These are phyloP conservation scores for Pachydiplax longipennis DNA, from an alignment of 2,888 invertebrate species.

Conservation along the genomic window DNA sequence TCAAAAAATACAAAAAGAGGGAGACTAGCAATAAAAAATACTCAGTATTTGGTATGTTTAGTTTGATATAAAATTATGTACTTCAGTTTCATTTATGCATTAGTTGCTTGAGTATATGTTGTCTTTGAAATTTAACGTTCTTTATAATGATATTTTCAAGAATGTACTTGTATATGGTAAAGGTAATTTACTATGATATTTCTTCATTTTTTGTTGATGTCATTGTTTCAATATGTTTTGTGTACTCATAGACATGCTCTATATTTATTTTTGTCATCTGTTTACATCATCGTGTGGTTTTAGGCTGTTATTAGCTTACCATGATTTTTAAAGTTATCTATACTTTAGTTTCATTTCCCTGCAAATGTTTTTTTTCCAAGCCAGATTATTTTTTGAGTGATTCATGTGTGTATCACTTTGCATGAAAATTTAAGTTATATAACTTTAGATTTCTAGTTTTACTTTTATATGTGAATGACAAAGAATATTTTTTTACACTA, in stretches of 20 bases:
- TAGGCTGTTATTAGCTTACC: not conserved
- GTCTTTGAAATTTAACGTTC: too few species aligned
- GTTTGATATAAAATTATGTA: not conserved
- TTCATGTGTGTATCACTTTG: not conserved
- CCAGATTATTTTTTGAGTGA: not conserved
- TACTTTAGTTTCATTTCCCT: not conserved
- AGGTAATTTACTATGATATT: too few species aligned
- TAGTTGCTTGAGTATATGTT: not conserved
- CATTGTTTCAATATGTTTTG: too few species aligned
- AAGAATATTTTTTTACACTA: too few species aligned
- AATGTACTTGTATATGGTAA: too few species aligned
- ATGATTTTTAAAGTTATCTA: not conserved
- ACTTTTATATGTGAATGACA: too few species aligned
- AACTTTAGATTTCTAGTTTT: too few species aligned
- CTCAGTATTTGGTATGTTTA: not conserved
- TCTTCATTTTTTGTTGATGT: too few species aligned
- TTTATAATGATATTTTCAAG: too few species aligned
- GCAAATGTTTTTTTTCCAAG: not conserved
- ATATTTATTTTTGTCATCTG: slow-evolving; percentile 27
- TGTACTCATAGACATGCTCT: not conserved
- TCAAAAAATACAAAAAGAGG: too few species aligned
- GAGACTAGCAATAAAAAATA: not conserved
- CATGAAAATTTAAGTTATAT: too few species aligned
- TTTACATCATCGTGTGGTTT: not conserved
- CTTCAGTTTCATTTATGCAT: not conserved